Base-by-base conservation (phyloP, 2,113 vertebrate species). In the Neogobius melanostomus region DNA sequence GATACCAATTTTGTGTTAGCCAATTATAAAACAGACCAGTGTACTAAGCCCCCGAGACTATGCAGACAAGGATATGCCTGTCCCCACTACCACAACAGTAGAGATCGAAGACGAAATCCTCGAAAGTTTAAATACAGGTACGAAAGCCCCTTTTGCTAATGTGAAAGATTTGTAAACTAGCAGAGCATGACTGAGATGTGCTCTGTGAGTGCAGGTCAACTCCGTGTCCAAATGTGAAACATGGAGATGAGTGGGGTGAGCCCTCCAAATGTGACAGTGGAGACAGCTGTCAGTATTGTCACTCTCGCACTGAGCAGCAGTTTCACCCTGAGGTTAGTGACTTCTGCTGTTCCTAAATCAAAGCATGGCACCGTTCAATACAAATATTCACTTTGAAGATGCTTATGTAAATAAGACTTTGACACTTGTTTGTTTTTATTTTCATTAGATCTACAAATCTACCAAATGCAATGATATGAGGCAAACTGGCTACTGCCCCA, bases 11-110 rank as follows among this genome's bases (percentile, higher is more conserved):
- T 97, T 80, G 95, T 98, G 81, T 89, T 98, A 87, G 94, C 94
- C 72, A 95, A 95, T 90, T 98, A 98, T 82, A 98, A 98, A 93
- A 98, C 96, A 0, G 95, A 97, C 71, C 96, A 95, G 77, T 98
- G 96, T 82, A 95, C 93, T 52, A 97, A 96, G 86, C 95, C 96
- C 2, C 96, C 96, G 0, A 92, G 95, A 83, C 93, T 97, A 72
- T 98, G 96, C 89, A 95, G 96, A 87, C 96, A 97, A 87, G 96
- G 96, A 67, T 97, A 98, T 0, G 96, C 96, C 0, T 98, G 96
- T 79, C 96, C 96, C 0, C 96, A 96, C 82, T 97, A 95, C 87
- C 96, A 97, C 86, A 97, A 93, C 78, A 95, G 94, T 87, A 88
- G 96, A 85, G 96, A 98, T 85, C 89, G 96, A 67, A 94, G 96